These are phyloP conservation scores for Oikopleura albicans DNA, from an alignment of 23 tunicate species.

Conservation along the genomic window DNA sequence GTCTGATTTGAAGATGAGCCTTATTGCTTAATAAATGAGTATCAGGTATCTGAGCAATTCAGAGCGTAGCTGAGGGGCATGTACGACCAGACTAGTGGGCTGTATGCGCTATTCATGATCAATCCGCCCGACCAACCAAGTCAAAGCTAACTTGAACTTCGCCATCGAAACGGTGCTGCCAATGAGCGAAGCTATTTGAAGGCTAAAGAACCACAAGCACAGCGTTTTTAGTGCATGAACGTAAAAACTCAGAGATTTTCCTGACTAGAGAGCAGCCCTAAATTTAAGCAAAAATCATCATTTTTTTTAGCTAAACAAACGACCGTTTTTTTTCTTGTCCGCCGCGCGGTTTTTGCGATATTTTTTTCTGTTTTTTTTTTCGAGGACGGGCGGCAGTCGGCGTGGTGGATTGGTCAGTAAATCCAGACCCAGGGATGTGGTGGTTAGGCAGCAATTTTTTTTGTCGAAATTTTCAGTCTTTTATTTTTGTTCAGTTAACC, in stretches of 20 bases:
- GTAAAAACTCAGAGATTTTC: not conserved
- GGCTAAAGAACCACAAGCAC: not conserved
- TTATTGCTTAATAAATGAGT: not conserved
- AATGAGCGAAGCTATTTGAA: not conserved
- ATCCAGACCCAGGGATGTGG: too few species aligned
- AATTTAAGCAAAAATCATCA: not conserved
- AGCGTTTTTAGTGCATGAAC: not conserved
- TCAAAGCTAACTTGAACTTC: not conserved
- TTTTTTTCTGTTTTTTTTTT: not conserved
- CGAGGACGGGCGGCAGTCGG: not conserved
- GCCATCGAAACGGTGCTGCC: not conserved
- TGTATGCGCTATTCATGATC: not conserved
- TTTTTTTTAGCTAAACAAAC: not conserved
- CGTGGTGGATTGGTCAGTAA: too few species aligned
- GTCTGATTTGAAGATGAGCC: too few species aligned
- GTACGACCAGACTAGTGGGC: not conserved
- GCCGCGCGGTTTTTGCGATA: not conserved
- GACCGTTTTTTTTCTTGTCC: not conserved
- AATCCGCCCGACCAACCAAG: not conserved
- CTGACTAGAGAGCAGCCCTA: not conserved
- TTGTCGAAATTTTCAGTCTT: too few species aligned
- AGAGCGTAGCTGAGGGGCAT: not conserved
- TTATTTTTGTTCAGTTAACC: too few species aligned
- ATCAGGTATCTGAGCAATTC: not conserved
- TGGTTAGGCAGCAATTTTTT: too few species aligned